A percentile compares a stretch with the other conserved stretches of the same genome.
These are phyloP conservation scores for Acronicta leporina DNA, from an alignment of 2,888 invertebrate species.

Conservation along the genomic window DNA sequence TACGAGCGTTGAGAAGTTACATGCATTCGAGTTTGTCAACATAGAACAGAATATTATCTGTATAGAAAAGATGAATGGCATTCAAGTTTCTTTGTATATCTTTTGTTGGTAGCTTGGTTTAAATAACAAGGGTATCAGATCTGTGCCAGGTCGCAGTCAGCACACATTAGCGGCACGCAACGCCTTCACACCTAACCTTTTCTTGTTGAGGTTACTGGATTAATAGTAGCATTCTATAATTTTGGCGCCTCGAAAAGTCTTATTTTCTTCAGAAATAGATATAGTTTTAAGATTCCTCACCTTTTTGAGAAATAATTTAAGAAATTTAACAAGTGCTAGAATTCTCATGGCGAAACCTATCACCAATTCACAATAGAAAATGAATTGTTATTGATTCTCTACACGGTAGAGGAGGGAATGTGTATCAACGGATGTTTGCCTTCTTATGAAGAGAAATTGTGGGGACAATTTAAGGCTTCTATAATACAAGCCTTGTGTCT, in stretches of 20 bases:
- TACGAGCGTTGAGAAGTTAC: constrained; percentile 19
- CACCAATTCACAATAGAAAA: too few species aligned
- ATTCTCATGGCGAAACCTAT: too few species aligned
- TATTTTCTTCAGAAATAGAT: not conserved
- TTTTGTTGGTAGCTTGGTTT: constrained; percentile 18
- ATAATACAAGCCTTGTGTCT: too few species aligned
- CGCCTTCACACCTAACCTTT: constrained; percentile 50
- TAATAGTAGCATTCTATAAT: constrained; percentile 28
- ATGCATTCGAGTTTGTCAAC: constrained; percentile 19
- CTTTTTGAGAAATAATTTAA: too few species aligned
- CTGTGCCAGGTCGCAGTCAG: constrained; percentile 33
- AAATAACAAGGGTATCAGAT: constrained; percentile 36
- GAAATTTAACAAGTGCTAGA: too few species aligned
- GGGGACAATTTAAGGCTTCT: too few species aligned
- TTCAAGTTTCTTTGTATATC: constrained; percentile 20
- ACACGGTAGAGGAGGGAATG: too few species aligned
- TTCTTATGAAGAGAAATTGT: too few species aligned
- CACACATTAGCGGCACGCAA: constrained; percentile 50
- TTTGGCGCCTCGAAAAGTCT: constrained; percentile 1
- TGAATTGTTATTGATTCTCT: too few species aligned
- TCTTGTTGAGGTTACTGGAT: constrained; percentile 18
- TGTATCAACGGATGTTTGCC: too few species aligned
- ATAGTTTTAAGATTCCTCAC: too few species aligned
- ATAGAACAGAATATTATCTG: constrained; percentile 2
- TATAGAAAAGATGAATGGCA: constrained; percentile 19